These are phyloP conservation scores for Leptodirus hochenwartii DNA, from an alignment of 2,888 invertebrate species.

Conservation along the genomic window DNA sequence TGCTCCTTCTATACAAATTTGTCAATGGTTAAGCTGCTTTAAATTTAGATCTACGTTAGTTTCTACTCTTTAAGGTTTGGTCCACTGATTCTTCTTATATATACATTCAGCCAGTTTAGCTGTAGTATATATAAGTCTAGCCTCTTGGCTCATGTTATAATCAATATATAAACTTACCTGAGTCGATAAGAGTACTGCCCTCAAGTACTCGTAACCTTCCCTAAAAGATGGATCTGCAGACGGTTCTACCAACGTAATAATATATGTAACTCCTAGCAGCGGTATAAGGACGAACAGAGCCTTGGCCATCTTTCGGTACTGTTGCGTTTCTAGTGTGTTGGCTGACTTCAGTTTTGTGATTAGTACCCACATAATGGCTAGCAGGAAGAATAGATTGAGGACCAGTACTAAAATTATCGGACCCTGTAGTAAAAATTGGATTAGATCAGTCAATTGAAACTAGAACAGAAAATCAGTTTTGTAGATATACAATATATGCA, in stretches of 20 bases:
- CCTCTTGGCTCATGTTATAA: too few species aligned
- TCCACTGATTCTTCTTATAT: too few species aligned
- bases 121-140: too few species aligned
- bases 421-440: constrained; percentile 35
- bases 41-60: too few species aligned
- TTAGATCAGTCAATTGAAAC: neutral
- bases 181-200: constrained; percentile 72
- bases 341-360: constrained; percentile 86
- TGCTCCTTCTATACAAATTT: too few species aligned
- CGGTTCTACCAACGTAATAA: constrained; percentile 69
- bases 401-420: constrained; percentile 68
- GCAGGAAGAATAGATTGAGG: constrained; percentile 64
- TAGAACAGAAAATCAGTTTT: constrained; percentile 2
- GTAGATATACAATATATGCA: too few species aligned
- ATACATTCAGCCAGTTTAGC: too few species aligned
- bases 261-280: constrained; percentile 81
- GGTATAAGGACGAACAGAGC: constrained; percentile 83
- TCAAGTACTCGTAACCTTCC: constrained; percentile 56
- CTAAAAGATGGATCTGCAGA: constrained; percentile 58
- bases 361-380: constrained; percentile 81
- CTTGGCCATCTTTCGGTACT: constrained; percentile 79
- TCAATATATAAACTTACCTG: constrained; percentile 62
- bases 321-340: constrained; percentile 76
- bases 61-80: too few species aligned
- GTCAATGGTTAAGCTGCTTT: too few species aligned